phyloP scores from a whole-genome alignment of 1,140 invertebrate genomes.

The Cherax quadricarinatus region DNA sequence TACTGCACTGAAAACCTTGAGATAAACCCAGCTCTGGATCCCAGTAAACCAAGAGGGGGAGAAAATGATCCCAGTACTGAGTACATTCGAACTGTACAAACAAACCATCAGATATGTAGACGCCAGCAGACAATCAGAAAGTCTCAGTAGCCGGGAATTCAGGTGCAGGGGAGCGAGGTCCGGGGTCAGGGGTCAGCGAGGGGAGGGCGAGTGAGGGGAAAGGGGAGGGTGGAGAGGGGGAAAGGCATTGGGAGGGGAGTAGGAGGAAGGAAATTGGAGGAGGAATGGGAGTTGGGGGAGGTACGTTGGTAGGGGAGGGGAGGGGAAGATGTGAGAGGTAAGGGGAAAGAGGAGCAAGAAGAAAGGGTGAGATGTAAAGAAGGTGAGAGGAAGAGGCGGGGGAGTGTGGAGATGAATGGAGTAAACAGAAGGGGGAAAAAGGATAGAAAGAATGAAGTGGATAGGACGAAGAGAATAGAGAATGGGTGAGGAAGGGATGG shows the following conservation, averaged over 20 bases:
- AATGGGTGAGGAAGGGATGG: background rate
- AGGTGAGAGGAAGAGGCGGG: background rate
- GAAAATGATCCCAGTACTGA: background rate
- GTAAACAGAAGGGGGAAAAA: background rate
- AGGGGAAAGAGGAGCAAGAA: background rate
- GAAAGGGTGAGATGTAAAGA: background rate
- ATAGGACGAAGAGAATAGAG: background rate
- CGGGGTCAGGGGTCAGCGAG: background rate
- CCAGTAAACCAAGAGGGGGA: background rate
- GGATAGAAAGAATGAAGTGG: background rate
- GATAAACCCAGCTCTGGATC: too few species aligned
- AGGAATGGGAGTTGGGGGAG: background rate
- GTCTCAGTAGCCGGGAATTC: background rate
- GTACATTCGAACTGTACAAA: background rate
- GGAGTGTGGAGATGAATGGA: background rate
- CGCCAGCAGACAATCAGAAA: background rate
- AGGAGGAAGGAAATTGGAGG: background rate
- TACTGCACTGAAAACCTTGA: too few species aligned
- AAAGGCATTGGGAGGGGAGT: background rate
- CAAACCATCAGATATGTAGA: conserved; percentile 16
- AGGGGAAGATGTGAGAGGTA: background rate
- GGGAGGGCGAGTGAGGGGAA: background rate
- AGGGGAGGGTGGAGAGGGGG: background rate
- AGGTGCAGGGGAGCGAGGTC: background rate
- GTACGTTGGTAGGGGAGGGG: background rate